Base-by-base conservation (phyloP, 2,888 invertebrate genomes). In the Scaptomyza flava region DNA sequence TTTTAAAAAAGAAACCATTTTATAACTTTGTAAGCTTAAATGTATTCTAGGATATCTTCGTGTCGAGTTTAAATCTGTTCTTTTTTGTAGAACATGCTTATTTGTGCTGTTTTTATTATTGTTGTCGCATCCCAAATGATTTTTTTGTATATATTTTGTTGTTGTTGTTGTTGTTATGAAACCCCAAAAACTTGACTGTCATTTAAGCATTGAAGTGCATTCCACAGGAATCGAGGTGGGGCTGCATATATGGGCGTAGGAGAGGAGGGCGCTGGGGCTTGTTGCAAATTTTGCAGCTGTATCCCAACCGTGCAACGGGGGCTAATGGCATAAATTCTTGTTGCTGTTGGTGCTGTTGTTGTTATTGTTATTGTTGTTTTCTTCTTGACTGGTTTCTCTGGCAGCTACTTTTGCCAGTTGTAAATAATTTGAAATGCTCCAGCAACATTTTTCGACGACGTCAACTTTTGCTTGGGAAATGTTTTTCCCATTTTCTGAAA, bases 141-240 rank as follows among this genome's bases (percentile, higher is more conserved):
- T 77, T 76, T 69, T 52, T 41, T 17, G n/a, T 5, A 0, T 41
- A 4, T 17, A 3, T 41, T 41, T 17, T 41, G n/a, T 38, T 38
- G n/a, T 38, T 38, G 38, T 38, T 38, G 38, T 38, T 51, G 54
- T 17, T 17, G 17, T 17, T 17, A 17, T 59, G 68, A 45, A 64
- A 67, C 50, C 66, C 54, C 75, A 73, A 70, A 72, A 72, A 73
- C 50, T 62, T 57, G 74, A 71, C 71, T 77, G 78, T 77, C 77
- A 77, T 77, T 77, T 77, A 56, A 66, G 78, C 74, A 77, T 74
- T 77, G 77, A 77, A 77, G 78, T 78, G 77, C 77, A 77, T 77
- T 71, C 74, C 59, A 47, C 59, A 65, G 59, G 58, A 64, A 71
- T 34, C 43, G 50, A 60, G 57, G 17, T 36, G 36, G 46, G 8